Percentiles rank a stretch among this genome's conserved stretches.
phyloP scores from a whole-genome alignment of 2,888 invertebrate species.

The Labia minor region DNA sequence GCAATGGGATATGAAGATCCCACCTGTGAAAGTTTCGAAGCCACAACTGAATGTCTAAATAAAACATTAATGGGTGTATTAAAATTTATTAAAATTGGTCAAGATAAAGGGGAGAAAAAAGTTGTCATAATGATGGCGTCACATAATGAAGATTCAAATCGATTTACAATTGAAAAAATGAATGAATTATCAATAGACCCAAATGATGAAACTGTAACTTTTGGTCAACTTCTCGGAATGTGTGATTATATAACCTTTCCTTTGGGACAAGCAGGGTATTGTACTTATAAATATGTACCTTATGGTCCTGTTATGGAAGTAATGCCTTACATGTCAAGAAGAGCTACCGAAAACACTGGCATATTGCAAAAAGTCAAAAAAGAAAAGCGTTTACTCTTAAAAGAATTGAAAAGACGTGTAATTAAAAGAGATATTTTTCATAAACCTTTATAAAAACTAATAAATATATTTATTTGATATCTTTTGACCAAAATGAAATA shows the following conservation, averaged over 20 bases:
- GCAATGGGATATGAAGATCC: slow-evolving; percentile 93
- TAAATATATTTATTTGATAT: neutral
- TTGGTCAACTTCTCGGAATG: slow-evolving; percentile 98
- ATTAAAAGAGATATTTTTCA: neutral
- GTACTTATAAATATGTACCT: slow-evolving; percentile 99
- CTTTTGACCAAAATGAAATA: neutral
- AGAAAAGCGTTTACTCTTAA: slow-evolving; percentile 68
- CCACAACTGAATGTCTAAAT: slow-evolving; percentile 90
- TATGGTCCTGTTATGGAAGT: slow-evolving; percentile 98
- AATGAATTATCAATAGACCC: slow-evolving; percentile 83
- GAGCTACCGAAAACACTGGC: slow-evolving; percentile 94
- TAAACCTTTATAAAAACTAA: neutral
- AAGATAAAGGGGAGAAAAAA: slow-evolving; percentile 55
- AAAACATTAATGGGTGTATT: slow-evolving; percentile 78
- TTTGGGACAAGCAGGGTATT: slow-evolving; percentile 95
- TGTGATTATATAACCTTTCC: slow-evolving; percentile 98
- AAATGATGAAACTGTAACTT: slow-evolving; percentile 86
- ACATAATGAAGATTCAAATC: slow-evolving; percentile 96
- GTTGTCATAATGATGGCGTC: slow-evolving; percentile 97
- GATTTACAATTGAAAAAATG: slow-evolving; percentile 93
- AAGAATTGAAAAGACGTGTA: slow-evolving; percentile 52
- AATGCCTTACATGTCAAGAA: slow-evolving; percentile 88
- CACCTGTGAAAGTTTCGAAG: slow-evolving; percentile 79
- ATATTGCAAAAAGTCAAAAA: slow-evolving; percentile 80
- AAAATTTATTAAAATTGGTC: slow-evolving; percentile 57